These are phyloP conservation scores for Piscicola geometra DNA, from an alignment of 2,888 invertebrate species.

Conservation along the genomic window DNA sequence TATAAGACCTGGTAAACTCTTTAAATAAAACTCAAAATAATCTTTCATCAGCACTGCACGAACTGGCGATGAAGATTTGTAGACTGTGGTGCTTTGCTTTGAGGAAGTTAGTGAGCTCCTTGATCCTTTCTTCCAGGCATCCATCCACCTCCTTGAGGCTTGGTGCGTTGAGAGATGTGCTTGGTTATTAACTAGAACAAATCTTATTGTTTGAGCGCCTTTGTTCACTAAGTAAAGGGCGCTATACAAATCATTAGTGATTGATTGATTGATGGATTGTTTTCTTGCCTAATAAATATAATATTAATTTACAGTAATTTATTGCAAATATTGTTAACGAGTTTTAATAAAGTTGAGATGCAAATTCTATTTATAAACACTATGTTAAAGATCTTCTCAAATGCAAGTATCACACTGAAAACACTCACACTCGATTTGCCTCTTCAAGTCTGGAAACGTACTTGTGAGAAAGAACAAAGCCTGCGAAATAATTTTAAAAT, in stretches of 20 bases:
- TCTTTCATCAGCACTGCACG: too few species aligned
- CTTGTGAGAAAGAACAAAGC: conserved; percentile 35
- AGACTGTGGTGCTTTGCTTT: conserved; percentile 21
- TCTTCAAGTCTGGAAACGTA: conserved; percentile 34
- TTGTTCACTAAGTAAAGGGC: not conserved
- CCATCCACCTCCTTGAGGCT: conserved; percentile 1
- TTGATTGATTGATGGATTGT: too few species aligned
- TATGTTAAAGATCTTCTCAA: too few species aligned
- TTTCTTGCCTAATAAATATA: too few species aligned
- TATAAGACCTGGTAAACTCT: too few species aligned
- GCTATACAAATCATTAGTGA: too few species aligned
- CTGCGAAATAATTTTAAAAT: not conserved
- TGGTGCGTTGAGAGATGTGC: not conserved
- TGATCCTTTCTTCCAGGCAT: conserved; percentile 20
- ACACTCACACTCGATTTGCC: conserved; percentile 28
- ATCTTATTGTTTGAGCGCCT: not conserved
- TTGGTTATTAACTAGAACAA: not conserved
- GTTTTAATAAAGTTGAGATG: too few species aligned
- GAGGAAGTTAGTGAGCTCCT: conserved; percentile 12
- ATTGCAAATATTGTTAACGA: too few species aligned
- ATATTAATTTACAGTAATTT: too few species aligned
- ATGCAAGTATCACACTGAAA: too few species aligned
- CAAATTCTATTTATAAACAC: too few species aligned
- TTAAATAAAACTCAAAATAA: too few species aligned
- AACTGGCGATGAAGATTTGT: conserved; percentile 26